These are phyloP conservation scores for Sciurus vulgaris DNA, from an alignment of 2,797 vertebrate species.

Conservation along the genomic window DNA sequence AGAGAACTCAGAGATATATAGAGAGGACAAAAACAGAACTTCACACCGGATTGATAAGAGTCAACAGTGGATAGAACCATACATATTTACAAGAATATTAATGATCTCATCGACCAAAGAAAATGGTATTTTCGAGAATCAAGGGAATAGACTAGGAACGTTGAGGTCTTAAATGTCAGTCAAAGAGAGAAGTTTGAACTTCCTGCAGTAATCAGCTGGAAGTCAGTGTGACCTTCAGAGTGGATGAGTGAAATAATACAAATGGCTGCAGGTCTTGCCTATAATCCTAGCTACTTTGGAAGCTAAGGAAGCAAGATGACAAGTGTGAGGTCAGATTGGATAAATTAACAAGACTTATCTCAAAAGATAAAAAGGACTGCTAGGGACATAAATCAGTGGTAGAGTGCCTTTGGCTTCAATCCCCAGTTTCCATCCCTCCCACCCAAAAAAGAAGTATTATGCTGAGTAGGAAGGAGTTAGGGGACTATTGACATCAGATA, in stretches of 20 bases:
- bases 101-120: neutral
- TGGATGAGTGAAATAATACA: neutral
- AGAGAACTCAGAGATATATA: neutral
- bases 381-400: too few species aligned
- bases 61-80: neutral
- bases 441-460: neutral
- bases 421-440: too few species aligned
- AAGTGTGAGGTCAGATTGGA: too few species aligned
- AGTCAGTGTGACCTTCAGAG: neutral
- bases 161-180: neutral
- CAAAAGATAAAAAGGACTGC: too few species aligned
- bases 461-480: neutral
- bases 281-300: too few species aligned
- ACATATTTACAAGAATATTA: neutral
- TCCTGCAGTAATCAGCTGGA: neutral
- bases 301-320: too few species aligned
- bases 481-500: neutral
- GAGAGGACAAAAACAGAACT: neutral
- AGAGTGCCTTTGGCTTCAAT: too few species aligned
- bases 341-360: too few species aligned
- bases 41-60: neutral
- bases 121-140: neutral
- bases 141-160: neutral
- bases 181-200: neutral
- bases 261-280: too few species aligned